Percentiles rank a stretch among this genome's conserved stretches.
Conservation (phyloP, 2,797 vertebrate species). For the Melanotaenia nigrans region DNA sequence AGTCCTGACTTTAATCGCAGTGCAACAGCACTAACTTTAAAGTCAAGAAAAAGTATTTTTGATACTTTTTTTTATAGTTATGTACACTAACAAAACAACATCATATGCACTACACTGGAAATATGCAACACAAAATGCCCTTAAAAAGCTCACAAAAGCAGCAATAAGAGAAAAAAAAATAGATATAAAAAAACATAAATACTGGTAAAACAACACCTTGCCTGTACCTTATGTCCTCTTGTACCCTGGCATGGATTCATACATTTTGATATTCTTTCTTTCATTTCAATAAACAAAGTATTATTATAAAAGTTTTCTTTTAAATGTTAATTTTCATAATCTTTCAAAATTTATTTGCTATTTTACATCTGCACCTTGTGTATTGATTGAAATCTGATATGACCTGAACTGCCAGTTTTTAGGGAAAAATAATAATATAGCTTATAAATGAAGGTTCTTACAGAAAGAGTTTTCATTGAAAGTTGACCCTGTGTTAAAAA, state of each 20-base stretch:
- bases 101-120: slow-evolving; percentile 72
- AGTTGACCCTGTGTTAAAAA: slow-evolving; percentile 38
- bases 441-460: slow-evolving; percentile 19
- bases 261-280: slow-evolving; percentile 53
- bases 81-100: slow-evolving; percentile 72
- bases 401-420: slow-evolving; percentile 27
- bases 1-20: slow-evolving; percentile 61
- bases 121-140: slow-evolving; percentile 79
- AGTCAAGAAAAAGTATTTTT: slow-evolving; percentile 61
- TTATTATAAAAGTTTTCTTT: slow-evolving; percentile 11
- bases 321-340: slow-evolving; percentile 1
- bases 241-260: slow-evolving; percentile 64
- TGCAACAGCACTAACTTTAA: slow-evolving; percentile 60
- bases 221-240: slow-evolving; percentile 55
- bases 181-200: slow-evolving; percentile 76
- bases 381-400: slow-evolving; percentile 18
- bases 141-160: slow-evolving; percentile 78
- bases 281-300: slow-evolving; percentile 51
- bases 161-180: slow-evolving; percentile 70
- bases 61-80: slow-evolving; percentile 33
- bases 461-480: slow-evolving; percentile 19
- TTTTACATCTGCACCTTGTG: slow-evolving; percentile 29
- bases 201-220: slow-evolving; percentile 69
- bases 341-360: slow-evolving; percentile 16
- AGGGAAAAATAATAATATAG: slow-evolving; percentile 4